Percentiles rank a stretch among this genome's conserved stretches.
Conservation (phyloP, 2,888 invertebrate genomes). For the Ormyrus labotus region DNA sequence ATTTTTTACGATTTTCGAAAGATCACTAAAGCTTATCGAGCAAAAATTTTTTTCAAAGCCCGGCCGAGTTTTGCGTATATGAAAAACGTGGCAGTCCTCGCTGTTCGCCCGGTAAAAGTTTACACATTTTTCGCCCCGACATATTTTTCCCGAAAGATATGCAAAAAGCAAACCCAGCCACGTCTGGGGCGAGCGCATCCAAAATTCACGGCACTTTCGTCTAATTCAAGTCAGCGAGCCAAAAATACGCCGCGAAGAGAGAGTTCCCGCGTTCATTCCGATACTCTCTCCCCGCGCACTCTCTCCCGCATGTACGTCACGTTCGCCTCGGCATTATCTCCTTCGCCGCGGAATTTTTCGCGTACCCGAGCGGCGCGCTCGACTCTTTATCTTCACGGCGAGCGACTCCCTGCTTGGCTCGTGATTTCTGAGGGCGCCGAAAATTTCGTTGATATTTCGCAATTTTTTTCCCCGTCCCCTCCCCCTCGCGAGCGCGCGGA, state of each 20-base stretch:
- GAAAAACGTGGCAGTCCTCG: too few species aligned
- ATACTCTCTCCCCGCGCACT: not conserved
- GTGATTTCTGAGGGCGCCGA: constrained; percentile 26
- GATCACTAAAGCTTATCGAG: too few species aligned
- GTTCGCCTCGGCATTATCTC: constrained; percentile 25
- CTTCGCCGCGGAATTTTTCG: not conserved
- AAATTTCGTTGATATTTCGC: constrained; percentile 9
- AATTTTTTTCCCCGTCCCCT: not conserved
- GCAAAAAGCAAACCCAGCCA: too few species aligned
- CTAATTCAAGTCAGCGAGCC: constrained; percentile 9
- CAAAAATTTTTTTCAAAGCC: too few species aligned
- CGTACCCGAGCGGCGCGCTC: not conserved
- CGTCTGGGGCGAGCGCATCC: too few species aligned
- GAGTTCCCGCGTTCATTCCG: constrained; percentile 11
- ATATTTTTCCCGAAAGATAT: too few species aligned
- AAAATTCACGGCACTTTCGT: not conserved
- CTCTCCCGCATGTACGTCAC: constrained; percentile 1
- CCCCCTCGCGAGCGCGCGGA: constrained; percentile 5
- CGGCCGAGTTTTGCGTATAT: too few species aligned
- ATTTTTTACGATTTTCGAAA: too few species aligned
- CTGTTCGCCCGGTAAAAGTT: too few species aligned
- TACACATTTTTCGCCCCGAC: too few species aligned
- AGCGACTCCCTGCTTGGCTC: not conserved
- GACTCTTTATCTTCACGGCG: constrained; percentile 33
- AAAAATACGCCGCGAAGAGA: constrained; percentile 21